Evolutionary conservation across 2,888 invertebrate genomes (phyloP).

Genomic region (Acleris emargana): DNA sequence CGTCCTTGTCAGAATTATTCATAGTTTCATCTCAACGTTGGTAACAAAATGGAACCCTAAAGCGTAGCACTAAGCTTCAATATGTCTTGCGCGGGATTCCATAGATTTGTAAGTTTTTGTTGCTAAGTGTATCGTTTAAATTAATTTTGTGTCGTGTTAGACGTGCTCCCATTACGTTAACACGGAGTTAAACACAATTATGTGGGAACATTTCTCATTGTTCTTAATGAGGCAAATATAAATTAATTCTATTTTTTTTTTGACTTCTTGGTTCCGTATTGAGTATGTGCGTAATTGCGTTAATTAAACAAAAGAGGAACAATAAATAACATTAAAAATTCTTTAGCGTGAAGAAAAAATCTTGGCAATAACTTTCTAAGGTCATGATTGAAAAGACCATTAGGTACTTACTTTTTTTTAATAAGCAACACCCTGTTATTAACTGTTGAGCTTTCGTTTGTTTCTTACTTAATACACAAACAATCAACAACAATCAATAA

Average conservation of each 20-base stretch:
- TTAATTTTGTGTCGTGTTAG: constrained; percentile 33
- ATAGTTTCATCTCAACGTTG: constrained; percentile 14
- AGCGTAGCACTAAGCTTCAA: background rate
- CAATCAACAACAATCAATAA: no score
- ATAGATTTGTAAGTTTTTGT: constrained; percentile 27
- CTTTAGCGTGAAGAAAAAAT: no score
- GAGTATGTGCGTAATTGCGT: background rate
- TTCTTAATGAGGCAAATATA: constrained; percentile 27
- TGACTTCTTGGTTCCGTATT: constrained; percentile 6
- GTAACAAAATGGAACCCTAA: constrained; percentile 3
- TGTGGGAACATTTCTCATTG: constrained; percentile 27
- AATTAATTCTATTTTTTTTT: constrained; percentile 4
- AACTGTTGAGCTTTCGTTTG: no score
- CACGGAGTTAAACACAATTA: constrained; percentile 27
- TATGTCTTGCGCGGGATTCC: background rate
- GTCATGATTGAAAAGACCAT: no score
- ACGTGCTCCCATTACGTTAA: constrained; percentile 20
- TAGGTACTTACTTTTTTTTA: no score
- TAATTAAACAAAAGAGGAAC: no score
- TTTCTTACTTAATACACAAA: no score
- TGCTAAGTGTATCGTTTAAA: constrained; percentile 29
- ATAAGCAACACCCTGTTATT: no score
- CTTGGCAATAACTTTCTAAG: no score
- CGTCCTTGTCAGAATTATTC: constrained; percentile 32
- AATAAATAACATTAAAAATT: no score